phyloP scores from a whole-genome alignment of 1,140 invertebrate species.

The Drosophila nannoptera region DNA sequence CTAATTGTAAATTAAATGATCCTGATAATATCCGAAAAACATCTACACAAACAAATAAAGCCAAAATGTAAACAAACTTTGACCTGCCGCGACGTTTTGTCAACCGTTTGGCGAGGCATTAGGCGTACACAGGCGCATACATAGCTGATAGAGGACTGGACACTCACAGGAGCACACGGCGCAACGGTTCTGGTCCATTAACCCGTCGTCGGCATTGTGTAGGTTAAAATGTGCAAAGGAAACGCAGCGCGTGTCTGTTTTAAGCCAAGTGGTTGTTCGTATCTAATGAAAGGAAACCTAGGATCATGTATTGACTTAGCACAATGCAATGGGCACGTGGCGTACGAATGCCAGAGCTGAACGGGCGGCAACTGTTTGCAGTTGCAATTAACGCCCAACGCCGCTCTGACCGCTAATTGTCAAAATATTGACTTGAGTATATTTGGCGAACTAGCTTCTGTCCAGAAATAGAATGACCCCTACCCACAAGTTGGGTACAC shows the following conservation, averaged over 20 bases:
- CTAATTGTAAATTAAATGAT: conserved; percentile 78
- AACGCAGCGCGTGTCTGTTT: conserved; percentile 40
- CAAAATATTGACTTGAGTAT: conserved; percentile 74
- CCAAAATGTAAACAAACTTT: conserved; percentile 70
- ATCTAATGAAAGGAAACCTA: conserved; percentile 45
- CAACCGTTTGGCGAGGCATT: conserved; percentile 14
- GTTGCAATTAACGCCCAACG: conserved; percentile 68
- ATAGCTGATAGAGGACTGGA: conserved; percentile 23
- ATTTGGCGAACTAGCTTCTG: conserved; percentile 18
- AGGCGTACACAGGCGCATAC: conserved; percentile 7
- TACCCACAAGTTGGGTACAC: conserved; percentile 3
- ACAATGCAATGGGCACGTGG: conserved; percentile 65
- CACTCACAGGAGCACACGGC: conserved; percentile 70
- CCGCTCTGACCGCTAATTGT: conserved; percentile 75
- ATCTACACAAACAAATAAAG: conserved; percentile 67
- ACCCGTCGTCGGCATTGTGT: conserved; percentile 60
- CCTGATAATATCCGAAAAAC: conserved; percentile 77
- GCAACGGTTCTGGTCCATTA: conserved; percentile 78
- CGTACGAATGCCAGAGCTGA: conserved; percentile 14
- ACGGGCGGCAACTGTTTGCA: conserved; percentile 51
- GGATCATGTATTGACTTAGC: conserved; percentile 66
- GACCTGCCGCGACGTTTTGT: conserved; percentile 52
- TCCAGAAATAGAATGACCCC: conserved; percentile 17
- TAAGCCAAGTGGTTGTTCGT: conserved; percentile 16
- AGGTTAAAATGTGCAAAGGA: conserved; percentile 33